Percentiles rank a stretch among this genome's conserved stretches.
phyloP scores from a whole-genome alignment of 2,797 vertebrate genomes.

The Picus viridis region DNA sequence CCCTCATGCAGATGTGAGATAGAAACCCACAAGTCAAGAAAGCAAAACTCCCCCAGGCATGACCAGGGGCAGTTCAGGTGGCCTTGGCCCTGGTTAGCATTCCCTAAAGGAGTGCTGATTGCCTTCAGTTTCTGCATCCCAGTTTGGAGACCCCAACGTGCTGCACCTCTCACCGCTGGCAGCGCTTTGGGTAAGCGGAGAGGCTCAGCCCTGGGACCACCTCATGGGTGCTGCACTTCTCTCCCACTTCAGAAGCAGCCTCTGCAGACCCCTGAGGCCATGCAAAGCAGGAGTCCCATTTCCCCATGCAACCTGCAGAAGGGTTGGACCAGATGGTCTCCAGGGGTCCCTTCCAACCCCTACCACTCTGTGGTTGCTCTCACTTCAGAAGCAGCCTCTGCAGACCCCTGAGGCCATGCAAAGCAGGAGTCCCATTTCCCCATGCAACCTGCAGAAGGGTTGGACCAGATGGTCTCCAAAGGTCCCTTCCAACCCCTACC shows the following conservation, averaged over 20 bases:
- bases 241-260: not conserved
- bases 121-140: not conserved
- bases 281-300: too few species aligned
- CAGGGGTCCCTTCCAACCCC: too few species aligned
- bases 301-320: too few species aligned
- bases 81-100: not conserved
- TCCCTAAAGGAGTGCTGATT: not conserved
- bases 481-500: too few species aligned
- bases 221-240: not conserved
- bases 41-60: not conserved
- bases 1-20: not conserved
- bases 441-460: too few species aligned
- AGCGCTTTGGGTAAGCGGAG: not conserved
- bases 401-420: not conserved
- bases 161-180: not conserved
- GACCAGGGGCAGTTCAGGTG: not conserved
- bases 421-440: too few species aligned
- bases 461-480: too few species aligned
- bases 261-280: not conserved
- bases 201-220: not conserved
- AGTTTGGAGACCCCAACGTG: not conserved
- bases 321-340: too few species aligned
- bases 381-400: not conserved
- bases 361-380: too few species aligned
- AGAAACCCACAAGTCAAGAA: not conserved